Conservation (phyloP, 2,888 invertebrate genomes). For the Germaria angustata region DNA sequence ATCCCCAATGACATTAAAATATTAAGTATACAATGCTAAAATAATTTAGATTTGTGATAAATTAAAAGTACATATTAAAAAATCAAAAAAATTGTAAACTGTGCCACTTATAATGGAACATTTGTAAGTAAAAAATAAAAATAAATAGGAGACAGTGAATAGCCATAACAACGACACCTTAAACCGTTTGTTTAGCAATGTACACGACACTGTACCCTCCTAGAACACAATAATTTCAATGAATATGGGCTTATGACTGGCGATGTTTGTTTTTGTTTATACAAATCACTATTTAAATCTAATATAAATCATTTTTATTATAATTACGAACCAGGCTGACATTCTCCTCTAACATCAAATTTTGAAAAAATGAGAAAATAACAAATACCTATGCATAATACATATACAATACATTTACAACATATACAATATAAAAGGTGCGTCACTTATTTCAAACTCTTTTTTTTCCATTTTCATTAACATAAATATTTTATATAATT, state of each 20-base stretch:
- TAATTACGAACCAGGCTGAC: constrained; percentile 1
- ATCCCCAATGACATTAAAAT: too few species aligned
- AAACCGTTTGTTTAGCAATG: neutral
- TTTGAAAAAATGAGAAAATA: neutral
- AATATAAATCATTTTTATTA: constrained; percentile 57
- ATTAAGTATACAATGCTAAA: too few species aligned
- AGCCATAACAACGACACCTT: neutral
- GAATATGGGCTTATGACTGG: constrained; percentile 6
- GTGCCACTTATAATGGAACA: neutral
- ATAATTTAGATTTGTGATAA: too few species aligned
- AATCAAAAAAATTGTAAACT: neutral
- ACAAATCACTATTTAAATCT: constrained; percentile 37
- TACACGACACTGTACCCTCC: neutral
- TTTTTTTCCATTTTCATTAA: neutral
- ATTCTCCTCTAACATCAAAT: neutral
- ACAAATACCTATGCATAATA: neutral
- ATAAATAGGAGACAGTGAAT: neutral
- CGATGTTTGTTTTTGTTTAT: constrained; percentile 13
- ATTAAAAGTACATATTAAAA: too few species aligned
- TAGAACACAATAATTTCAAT: neutral
- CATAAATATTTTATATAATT: neutral
- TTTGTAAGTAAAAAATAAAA: neutral
- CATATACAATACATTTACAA: neutral
- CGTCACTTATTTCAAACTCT: constrained; percentile 41
- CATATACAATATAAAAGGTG: constrained; percentile 35